Conservation (phyloP, 2,113 vertebrate genomes). For the Grallaria varia region DNA sequence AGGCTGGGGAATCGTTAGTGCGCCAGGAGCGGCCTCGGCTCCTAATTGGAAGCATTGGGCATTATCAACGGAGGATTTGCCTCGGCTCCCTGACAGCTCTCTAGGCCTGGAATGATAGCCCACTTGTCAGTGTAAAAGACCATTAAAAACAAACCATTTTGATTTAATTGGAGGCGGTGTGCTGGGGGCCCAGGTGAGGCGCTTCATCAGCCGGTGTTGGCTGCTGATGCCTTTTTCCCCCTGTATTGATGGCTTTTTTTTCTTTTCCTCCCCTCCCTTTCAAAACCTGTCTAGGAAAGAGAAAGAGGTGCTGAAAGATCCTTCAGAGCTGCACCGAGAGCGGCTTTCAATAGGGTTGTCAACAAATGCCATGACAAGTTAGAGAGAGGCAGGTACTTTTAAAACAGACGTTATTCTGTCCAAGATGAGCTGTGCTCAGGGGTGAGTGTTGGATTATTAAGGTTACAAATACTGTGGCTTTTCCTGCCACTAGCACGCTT, state of each 20-base stretch:
- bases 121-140: slow-evolving; percentile 99
- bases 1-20: slow-evolving; percentile 90
- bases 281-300: slow-evolving; percentile 69
- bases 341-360: slow-evolving; percentile 72
- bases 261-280: slow-evolving; percentile 38
- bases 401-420: slow-evolving; percentile 56
- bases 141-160: slow-evolving; percentile 99
- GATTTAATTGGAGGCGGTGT: slow-evolving; percentile 99
- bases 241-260: slow-evolving; percentile 52
- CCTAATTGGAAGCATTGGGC: slow-evolving; percentile 99
- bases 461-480: slow-evolving; percentile 51
- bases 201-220: slow-evolving; percentile 74
- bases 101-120: slow-evolving; percentile 98
- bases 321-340: slow-evolving; percentile 34
- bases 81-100: slow-evolving; percentile 95
- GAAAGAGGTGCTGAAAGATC: slow-evolving; percentile 57
- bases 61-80: slow-evolving; percentile 99
- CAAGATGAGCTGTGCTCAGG: slow-evolving; percentile 9
- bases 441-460: slow-evolving; percentile 30
- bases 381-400: slow-evolving; percentile 35
- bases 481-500: not conserved
- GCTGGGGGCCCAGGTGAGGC: slow-evolving; percentile 83
- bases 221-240: slow-evolving; percentile 58
- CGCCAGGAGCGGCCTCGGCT: slow-evolving; percentile 87
- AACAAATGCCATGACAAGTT: slow-evolving; percentile 67